Conservation (phyloP, 2,888 invertebrate genomes). For the Euphydryas editha region DNA sequence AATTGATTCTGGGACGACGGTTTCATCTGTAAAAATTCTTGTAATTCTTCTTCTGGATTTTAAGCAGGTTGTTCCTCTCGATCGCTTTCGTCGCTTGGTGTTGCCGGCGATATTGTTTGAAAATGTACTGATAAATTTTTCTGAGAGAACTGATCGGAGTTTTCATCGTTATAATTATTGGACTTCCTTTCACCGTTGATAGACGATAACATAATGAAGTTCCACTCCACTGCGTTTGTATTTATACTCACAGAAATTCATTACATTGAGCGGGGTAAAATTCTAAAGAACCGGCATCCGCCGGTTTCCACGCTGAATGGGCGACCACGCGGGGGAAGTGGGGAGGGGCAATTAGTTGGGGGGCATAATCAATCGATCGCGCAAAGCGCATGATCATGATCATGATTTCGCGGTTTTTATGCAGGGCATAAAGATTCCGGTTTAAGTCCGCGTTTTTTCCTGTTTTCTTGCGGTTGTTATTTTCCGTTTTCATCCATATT, state of each 20-base stretch:
- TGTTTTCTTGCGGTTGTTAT: no score
- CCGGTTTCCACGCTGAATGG: neutral
- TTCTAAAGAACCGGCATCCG: neutral
- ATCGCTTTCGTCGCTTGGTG: neutral
- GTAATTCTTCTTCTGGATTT: neutral
- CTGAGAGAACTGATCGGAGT: constrained; percentile 17
- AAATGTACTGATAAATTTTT: constrained; percentile 30
- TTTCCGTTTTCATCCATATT: no score
- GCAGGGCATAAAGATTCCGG: no score
- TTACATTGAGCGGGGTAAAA: neutral
- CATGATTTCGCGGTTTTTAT: no score
- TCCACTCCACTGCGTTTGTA: no score
- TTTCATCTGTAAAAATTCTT: constrained; percentile 22
- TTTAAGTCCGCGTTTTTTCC: no score
- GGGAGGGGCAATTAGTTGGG: neutral
- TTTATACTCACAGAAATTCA: neutral
- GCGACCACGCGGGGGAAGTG: neutral
- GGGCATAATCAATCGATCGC: no score
- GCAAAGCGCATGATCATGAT: no score
- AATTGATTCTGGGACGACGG: constrained; percentile 8
- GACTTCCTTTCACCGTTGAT: no score
- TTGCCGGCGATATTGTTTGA: constrained; percentile 12
- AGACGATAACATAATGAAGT: no score
- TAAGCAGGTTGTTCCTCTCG: neutral
- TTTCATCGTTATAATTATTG: neutral